A percentile compares a stretch with the other conserved stretches of the same genome.
phyloP scores from a whole-genome alignment of 2,113 vertebrate species.

The Prionailurus bengalensis region DNA sequence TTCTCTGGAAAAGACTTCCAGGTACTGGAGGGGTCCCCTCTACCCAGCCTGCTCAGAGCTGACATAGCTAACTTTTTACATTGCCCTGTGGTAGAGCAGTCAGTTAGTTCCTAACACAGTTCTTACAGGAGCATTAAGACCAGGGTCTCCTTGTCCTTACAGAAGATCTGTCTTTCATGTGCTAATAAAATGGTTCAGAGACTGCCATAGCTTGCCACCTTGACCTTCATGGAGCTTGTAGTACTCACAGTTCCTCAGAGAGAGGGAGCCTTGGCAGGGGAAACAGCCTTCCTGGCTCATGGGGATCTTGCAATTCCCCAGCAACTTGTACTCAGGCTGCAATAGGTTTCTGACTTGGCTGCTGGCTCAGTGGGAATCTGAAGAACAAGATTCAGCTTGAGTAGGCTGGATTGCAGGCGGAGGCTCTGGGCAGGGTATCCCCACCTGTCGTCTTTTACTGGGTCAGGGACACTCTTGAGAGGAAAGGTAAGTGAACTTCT shows the following conservation, averaged over 20 bases:
- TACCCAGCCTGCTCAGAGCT: not conserved
- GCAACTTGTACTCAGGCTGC: not conserved
- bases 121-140: not conserved
- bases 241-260: not conserved
- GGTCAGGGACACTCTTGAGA: not conserved
- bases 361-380: not conserved
- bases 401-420: not conserved
- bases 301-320: not conserved
- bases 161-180: not conserved
- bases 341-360: not conserved
- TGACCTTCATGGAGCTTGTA: not conserved
- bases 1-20: constrained; percentile 1
- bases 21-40: not conserved
- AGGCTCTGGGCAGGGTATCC: not conserved
- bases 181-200: not conserved
- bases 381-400: not conserved
- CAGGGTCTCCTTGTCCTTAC: not conserved
- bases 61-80: not conserved
- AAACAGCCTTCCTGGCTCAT: not conserved
- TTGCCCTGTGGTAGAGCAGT: not conserved
- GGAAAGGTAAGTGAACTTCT: not conserved
- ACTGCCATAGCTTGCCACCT: not conserved
- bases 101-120: not conserved
- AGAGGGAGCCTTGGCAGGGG: not conserved
- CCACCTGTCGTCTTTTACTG: not conserved